phyloP scores from a whole-genome alignment of 2,113 vertebrate species.

The Calidris pugnax region DNA sequence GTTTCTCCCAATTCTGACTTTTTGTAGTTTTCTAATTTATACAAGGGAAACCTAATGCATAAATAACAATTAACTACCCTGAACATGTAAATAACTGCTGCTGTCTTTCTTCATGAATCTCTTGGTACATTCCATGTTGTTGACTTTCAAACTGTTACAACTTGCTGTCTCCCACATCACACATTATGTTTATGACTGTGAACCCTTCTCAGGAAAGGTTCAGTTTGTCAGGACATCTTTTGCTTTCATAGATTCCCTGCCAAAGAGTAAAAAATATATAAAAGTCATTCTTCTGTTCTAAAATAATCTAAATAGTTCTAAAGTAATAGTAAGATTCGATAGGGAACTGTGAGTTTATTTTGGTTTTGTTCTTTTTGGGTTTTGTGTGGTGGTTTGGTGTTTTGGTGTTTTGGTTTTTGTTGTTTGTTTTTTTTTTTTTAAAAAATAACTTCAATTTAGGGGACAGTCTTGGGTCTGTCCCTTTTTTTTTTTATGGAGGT shows the following conservation, averaged over 20 bases:
- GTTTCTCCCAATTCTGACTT: constrained; percentile 34
- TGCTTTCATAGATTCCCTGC: constrained; percentile 31
- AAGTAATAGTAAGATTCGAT: background rate
- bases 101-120: background rate
- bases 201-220: constrained; percentile 25
- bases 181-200: background rate
- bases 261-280: constrained; percentile 2
- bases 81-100: constrained; percentile 48
- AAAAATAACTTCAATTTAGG: background rate
- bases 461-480: background rate
- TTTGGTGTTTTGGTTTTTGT: background rate
- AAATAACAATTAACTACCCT: constrained; percentile 19
- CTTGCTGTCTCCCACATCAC: background rate
- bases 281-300: background rate
- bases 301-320: background rate
- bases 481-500: background rate
- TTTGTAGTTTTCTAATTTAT: constrained; percentile 73
- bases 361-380: background rate
- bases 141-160: background rate
- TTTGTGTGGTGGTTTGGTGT: background rate
- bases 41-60: constrained; percentile 25
- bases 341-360: background rate
- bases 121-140: constrained; percentile 39
- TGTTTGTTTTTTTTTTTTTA: background rate
- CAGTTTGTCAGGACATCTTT: background rate